Conservation (phyloP, 2,888 invertebrate species). For the Strigamia maritima region DNA sequence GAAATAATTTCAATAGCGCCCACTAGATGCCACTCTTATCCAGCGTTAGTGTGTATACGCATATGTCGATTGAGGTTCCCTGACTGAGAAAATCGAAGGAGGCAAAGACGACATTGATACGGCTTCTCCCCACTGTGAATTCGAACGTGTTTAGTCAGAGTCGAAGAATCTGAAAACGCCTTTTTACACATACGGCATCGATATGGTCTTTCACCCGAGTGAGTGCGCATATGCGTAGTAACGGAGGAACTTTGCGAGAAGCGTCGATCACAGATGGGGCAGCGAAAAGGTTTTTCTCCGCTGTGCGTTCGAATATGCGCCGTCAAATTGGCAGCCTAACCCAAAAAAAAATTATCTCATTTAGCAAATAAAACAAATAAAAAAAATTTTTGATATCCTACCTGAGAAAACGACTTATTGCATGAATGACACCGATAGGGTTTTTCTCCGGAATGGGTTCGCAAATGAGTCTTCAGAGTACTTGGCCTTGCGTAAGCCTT, state of each 20-base stretch:
- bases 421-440: conserved; percentile 89
- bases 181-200: conserved; percentile 94
- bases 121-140: conserved; percentile 92
- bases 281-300: conserved; percentile 97
- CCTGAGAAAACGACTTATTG: conserved; percentile 76
- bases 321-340: conserved; percentile 97
- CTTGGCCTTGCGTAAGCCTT: conserved; percentile 94
- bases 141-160: conserved; percentile 91
- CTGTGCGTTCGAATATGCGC: conserved; percentile 94
- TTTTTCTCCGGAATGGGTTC: conserved; percentile 94
- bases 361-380: background rate
- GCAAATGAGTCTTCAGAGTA: conserved; percentile 92
- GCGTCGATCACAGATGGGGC: conserved; percentile 92
- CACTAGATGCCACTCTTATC: background rate
- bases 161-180: conserved; percentile 97
- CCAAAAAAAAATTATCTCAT: background rate
- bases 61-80: conserved; percentile 98
- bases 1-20: no score
- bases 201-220: conserved; percentile 98
- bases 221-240: conserved; percentile 99
- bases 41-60: conserved; percentile 71
- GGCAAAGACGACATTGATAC: conserved; percentile 94
- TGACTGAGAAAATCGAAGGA: conserved; percentile 94
- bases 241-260: conserved; percentile 93
- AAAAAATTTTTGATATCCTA: no score